Evolutionary conservation across 2,888 invertebrate species (phyloP), one percentile per base, ranked within the genome.

Genomic region (Stomorhina lunata): DNA sequence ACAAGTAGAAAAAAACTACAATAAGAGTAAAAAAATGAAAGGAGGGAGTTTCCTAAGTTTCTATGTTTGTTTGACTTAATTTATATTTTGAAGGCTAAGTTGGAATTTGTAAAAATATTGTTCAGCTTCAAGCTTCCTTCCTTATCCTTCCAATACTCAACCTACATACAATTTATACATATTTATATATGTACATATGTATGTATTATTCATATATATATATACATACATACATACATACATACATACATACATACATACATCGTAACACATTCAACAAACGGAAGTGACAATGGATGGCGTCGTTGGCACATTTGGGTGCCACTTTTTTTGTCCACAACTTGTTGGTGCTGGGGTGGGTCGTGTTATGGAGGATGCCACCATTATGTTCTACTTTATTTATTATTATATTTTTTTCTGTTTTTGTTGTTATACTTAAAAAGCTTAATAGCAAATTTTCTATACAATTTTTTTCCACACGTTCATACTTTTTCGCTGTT

Each of bases 301-400:
- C 81, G 76, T 76, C 81, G 59, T 72, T 77, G 77, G 77, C 81
- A 77, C 77, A 81, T 81, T 77, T 77, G 72, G 81, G 66, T 72
- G 81, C 59, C 77, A 75, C 43, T 45, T 59, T 25, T 22, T 73
- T 65, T 75, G 34, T 40, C 65, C 22, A 43, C 34, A 76, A 50
- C 4, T 45, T 76, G 10, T 45, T 17, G 57, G n/a, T n/a, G n/a
- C n/a, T n/a, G n/a, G n/a, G n/a, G n/a, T n/a, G n/a, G n/a, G n/a
- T n/a, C n/a, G n/a, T n/a, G n/a, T n/a, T 22, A 45, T 50, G 63
- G 69, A n/a, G n/a, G 17, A 69, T 76, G 71, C 77, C 81, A 77
- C 53, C 77, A 77, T 63, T 48, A 55, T 59, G 37, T 57, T 37
- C 61, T 76, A 50, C 27, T 76, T 57, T 40, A 17, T 17, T 40